A percentile compares a stretch with the other conserved stretches of the same genome.
phyloP scores from a whole-genome alignment of 2,113 vertebrate genomes.

The Platichthys stellatus region DNA sequence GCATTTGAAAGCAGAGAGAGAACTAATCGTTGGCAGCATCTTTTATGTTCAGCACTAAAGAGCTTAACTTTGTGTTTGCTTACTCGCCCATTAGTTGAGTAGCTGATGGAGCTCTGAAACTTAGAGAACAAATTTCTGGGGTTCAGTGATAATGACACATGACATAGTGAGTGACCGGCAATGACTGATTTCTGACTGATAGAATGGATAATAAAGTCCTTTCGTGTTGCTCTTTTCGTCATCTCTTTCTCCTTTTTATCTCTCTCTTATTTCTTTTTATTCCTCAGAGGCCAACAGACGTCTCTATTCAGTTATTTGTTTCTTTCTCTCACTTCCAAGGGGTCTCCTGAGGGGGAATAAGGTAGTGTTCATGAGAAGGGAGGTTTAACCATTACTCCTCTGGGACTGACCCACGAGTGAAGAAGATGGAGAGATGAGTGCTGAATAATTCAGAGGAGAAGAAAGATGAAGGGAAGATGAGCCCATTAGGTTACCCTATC shows the following conservation, averaged over 20 bases:
- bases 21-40: constrained; percentile 16
- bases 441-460: constrained; percentile 73
- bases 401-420: constrained; percentile 56
- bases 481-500: constrained; percentile 13
- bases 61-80: constrained; percentile 27
- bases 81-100: constrained; percentile 3
- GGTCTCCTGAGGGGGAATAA: constrained; percentile 66
- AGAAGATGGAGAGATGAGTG: constrained; percentile 68
- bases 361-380: constrained; percentile 63
- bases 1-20: constrained; percentile 18
- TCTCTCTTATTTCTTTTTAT: not conserved
- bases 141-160: too few relatives aligned
- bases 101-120: not conserved
- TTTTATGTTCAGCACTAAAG: constrained; percentile 27
- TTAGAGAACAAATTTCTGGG: too few relatives aligned
- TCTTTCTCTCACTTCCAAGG: constrained; percentile 25
- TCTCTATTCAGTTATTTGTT: constrained; percentile 7
- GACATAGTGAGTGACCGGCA: too few relatives aligned
- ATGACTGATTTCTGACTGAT: too few relatives aligned
- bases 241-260: not conserved
- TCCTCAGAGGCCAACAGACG: constrained; percentile 7
- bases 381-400: constrained; percentile 70
- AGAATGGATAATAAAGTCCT: constrained; percentile 11
- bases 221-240: not conserved
- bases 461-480: constrained; percentile 18